phyloP scores from a whole-genome alignment of 2,797 vertebrate species.

The Artibeus jamaicensis region DNA sequence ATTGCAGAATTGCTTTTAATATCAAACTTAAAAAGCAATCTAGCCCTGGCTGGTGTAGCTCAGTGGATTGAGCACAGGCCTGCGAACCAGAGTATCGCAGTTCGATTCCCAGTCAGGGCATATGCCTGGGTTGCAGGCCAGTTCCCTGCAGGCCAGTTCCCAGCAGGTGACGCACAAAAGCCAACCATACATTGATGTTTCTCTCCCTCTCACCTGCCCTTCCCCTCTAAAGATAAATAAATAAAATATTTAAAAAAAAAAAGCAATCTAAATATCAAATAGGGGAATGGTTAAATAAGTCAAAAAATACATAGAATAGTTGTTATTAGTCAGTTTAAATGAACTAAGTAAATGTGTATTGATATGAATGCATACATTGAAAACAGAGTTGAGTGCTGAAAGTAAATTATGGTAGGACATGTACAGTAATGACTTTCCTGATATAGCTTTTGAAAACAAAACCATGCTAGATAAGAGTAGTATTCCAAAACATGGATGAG shows the following conservation, averaged over 20 bases:
- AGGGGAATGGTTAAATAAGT: neutral
- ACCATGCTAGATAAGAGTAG: neutral
- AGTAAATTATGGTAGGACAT: neutral
- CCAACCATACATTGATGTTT: too few species aligned
- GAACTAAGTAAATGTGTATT: neutral
- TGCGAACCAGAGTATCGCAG: too few species aligned
- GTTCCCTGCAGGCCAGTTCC: too few species aligned
- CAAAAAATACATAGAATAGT: neutral
- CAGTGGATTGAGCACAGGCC: too few species aligned
- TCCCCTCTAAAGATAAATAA: too few species aligned
- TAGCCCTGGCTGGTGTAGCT: too few species aligned
- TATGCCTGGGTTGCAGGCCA: too few species aligned
- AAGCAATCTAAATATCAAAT: neutral
- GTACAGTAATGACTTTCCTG: neutral
- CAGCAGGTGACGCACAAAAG: too few species aligned
- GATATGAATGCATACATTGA: neutral
- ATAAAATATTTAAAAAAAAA: too few species aligned
- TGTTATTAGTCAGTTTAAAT: neutral
- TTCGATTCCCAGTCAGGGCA: too few species aligned
- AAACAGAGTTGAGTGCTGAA: neutral
- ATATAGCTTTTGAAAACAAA: neutral
- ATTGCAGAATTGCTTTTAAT: neutral
- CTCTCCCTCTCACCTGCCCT: too few species aligned
- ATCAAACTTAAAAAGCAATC: neutral
- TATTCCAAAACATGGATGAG: neutral